Conservation (phyloP, 1,140 invertebrate species). For the Pantala flavescens region DNA sequence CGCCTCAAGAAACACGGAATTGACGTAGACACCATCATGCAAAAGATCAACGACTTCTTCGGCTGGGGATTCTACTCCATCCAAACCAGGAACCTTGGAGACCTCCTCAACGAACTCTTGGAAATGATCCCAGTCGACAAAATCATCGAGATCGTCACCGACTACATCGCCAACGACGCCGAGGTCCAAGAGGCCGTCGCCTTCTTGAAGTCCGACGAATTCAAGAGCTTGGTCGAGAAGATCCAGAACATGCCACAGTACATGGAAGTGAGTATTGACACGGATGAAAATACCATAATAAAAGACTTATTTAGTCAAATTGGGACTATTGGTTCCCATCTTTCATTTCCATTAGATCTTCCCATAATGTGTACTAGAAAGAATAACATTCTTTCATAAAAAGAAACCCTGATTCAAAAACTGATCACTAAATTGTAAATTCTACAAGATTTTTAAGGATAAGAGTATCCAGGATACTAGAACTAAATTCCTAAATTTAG, state of each 20-base stretch:
- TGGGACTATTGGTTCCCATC: no score
- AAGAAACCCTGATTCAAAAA: no score
- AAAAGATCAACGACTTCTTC: slow-evolving; percentile 22
- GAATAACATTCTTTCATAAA: no score
- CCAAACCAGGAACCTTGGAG: neutral
- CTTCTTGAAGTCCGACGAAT: neutral
- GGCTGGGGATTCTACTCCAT: neutral
- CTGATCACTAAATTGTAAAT: no score
- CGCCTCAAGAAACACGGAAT: slow-evolving; percentile 25
- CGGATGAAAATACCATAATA: no score
- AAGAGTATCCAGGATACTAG: no score
- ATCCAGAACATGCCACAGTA: neutral
- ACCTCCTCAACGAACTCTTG: neutral
- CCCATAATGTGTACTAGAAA: no score
- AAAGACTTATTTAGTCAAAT: no score
- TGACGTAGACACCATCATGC: slow-evolving; percentile 22
- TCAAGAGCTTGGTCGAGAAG: neutral
- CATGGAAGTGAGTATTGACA: neutral
- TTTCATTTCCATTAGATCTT: no score
- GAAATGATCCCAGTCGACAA: neutral
- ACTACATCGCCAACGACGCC: neutral
- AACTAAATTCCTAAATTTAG: no score
- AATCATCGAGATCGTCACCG: neutral
- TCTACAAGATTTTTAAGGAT: no score
- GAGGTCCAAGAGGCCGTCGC: neutral